A percentile compares a stretch with the other conserved stretches of the same genome.
Evolutionary conservation across 2,113 vertebrate genomes (phyloP).

Genomic region (Brienomyrus longianalis): DNA sequence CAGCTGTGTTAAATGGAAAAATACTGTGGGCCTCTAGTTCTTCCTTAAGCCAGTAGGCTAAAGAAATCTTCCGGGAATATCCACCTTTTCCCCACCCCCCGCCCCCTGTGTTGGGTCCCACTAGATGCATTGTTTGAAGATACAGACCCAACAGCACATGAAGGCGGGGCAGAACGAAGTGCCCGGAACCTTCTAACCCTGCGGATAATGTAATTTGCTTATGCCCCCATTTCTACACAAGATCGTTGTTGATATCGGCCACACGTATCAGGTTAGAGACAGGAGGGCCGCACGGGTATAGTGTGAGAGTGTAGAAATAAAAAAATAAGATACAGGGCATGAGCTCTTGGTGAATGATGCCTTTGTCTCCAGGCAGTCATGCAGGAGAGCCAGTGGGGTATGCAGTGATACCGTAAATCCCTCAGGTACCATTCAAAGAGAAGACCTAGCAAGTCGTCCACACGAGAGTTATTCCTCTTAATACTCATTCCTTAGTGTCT

Average conservation of each 20-base stretch:
- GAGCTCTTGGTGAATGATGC: slow-evolving; percentile 49
- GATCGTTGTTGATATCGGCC: not conserved
- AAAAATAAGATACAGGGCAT: not conserved
- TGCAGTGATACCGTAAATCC: not conserved
- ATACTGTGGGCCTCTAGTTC: not conserved
- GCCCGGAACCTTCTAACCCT: slow-evolving; percentile 43
- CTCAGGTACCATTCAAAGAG: not conserved
- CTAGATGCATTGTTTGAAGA: not conserved
- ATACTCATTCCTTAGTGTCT: not conserved
- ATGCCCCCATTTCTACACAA: not conserved
- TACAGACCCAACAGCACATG: not conserved
- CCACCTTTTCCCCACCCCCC: not conserved
- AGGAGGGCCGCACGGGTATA: not conserved
- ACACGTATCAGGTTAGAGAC: not conserved
- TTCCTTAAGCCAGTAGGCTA: not conserved
- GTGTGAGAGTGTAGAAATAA: not conserved
- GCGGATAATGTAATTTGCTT: slow-evolving; percentile 53
- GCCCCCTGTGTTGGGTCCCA: not conserved
- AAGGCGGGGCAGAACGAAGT: slow-evolving; percentile 18
- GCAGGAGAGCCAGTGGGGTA: slow-evolving; percentile 5
- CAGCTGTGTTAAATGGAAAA: not conserved
- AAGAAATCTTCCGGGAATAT: not conserved
- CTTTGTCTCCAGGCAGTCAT: slow-evolving; percentile 39
- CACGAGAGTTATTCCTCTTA: not conserved
- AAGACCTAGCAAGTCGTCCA: not conserved